These are phyloP conservation scores for Lophius piscatorius DNA, from an alignment of 2,113 vertebrate species.

Conservation along the genomic window DNA sequence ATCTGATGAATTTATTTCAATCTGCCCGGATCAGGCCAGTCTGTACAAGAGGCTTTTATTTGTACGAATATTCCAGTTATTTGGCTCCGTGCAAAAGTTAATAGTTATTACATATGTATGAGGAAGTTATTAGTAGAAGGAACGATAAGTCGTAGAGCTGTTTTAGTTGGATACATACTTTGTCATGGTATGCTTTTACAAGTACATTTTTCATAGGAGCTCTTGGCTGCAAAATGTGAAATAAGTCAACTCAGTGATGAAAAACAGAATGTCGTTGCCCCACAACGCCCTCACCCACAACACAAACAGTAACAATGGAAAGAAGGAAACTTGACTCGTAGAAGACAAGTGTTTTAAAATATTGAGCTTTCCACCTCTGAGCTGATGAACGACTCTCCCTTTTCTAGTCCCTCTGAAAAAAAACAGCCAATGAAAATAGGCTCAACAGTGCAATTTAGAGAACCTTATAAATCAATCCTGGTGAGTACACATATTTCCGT, in stretches of 20 bases:
- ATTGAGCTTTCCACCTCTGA: slow-evolving; percentile 54
- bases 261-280: slow-evolving; percentile 10
- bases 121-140: slow-evolving; percentile 23
- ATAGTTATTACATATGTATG: too few species aligned
- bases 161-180: slow-evolving; percentile 42
- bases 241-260: slow-evolving; percentile 18
- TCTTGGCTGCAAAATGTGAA: slow-evolving; percentile 19
- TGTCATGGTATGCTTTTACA: slow-evolving; percentile 31
- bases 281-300: slow-evolving; percentile 4
- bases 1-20: too few species aligned
- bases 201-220: slow-evolving; percentile 36
- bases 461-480: slow-evolving; percentile 80
- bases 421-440: slow-evolving; percentile 73
- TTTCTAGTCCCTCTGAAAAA: slow-evolving; percentile 41
- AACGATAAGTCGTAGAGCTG: slow-evolving; percentile 36
- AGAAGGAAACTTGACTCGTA: slow-evolving; percentile 33
- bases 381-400: slow-evolving; percentile 71
- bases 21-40: too few species aligned
- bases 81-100: too few species aligned
- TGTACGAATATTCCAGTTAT: too few species aligned
- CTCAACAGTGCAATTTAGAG: slow-evolving; percentile 79
- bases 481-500: slow-evolving; percentile 81
- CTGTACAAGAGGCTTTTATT: too few species aligned
- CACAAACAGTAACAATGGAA: slow-evolving; percentile 27
- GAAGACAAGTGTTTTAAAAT: slow-evolving; percentile 63